Percentiles rank a stretch among this genome's conserved stretches.
These are phyloP conservation scores for Sebastes hubbsi DNA, from an alignment of 2,797 vertebrate species.

Conservation along the genomic window DNA sequence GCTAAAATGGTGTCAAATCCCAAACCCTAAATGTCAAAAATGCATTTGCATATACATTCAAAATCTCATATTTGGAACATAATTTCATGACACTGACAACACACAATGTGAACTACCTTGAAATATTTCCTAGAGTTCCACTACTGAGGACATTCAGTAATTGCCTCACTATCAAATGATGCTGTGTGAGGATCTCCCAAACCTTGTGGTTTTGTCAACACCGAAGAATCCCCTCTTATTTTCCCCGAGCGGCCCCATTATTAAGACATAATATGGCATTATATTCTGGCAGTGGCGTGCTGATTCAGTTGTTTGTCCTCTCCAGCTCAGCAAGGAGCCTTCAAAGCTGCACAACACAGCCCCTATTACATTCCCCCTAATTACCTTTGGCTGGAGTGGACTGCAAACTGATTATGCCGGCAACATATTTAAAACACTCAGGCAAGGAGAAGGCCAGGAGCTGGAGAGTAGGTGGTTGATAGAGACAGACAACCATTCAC, in stretches of 20 bases:
- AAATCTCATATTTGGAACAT: neutral
- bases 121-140: neutral
- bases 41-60: neutral
- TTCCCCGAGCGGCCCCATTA: conserved; percentile 11
- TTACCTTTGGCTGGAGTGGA: conserved; percentile 43
- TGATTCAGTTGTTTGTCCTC: conserved; percentile 37
- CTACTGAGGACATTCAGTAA: neutral
- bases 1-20: neutral
- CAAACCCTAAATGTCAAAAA: neutral
- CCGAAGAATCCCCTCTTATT: neutral
- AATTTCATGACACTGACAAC: neutral
- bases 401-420: conserved; percentile 28
- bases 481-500: too few relatives aligned
- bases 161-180: neutral
- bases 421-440: conserved; percentile 15
- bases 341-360: conserved; percentile 45
- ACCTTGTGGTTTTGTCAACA: conserved; percentile 12
- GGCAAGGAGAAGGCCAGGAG: conserved; percentile 17
- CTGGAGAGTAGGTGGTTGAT: conserved; percentile 7
- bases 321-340: conserved; percentile 41
- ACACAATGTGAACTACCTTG: neutral
- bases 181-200: neutral
- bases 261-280: conserved; percentile 20
- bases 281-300: conserved; percentile 10
- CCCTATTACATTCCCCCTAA: conserved; percentile 42